These are phyloP conservation scores for Benthosema pterotum DNA, from an alignment of 2,797 vertebrate genomes.

Conservation along the genomic window DNA sequence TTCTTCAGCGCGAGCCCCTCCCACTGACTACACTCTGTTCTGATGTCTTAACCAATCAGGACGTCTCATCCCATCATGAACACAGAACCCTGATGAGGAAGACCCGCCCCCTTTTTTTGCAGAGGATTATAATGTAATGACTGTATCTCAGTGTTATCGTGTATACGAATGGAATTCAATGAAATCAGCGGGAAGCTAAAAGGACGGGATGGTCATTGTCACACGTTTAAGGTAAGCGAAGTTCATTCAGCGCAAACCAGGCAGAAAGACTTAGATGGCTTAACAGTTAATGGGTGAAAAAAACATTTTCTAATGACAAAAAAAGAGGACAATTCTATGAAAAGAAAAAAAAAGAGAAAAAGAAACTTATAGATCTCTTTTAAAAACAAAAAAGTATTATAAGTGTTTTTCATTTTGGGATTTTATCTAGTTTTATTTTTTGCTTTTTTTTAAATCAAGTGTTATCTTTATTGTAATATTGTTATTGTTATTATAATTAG, in stretches of 20 bases:
- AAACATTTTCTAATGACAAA: slow-evolving; percentile 72
- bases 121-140: slow-evolving; percentile 70
- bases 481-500: slow-evolving; percentile 88
- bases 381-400: slow-evolving; percentile 79
- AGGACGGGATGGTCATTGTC: slow-evolving; percentile 59
- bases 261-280: slow-evolving; percentile 45
- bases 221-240: slow-evolving; percentile 76
- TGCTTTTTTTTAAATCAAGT: slow-evolving; percentile 73
- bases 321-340: slow-evolving; percentile 77
- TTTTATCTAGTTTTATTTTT: slow-evolving; percentile 81
- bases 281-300: slow-evolving; percentile 55
- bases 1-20: slow-evolving; percentile 48
- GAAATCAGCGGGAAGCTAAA: slow-evolving; percentile 62
- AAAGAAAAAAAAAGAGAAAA: slow-evolving; percentile 61
- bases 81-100: slow-evolving; percentile 56
- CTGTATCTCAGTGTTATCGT: slow-evolving; percentile 72
- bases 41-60: slow-evolving; percentile 57
- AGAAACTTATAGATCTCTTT: slow-evolving; percentile 84
- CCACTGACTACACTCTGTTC: slow-evolving; percentile 40
- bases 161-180: slow-evolving; percentile 71
- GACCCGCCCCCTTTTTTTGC: slow-evolving; percentile 65
- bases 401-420: slow-evolving; percentile 82
- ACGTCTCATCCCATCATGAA: slow-evolving; percentile 43
- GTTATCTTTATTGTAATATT: slow-evolving; percentile 88
- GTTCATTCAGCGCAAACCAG: slow-evolving; percentile 54